Evolutionary conservation across 1,140 invertebrate genomes (phyloP).

Genomic region (Drosophila ohnishii): DNA sequence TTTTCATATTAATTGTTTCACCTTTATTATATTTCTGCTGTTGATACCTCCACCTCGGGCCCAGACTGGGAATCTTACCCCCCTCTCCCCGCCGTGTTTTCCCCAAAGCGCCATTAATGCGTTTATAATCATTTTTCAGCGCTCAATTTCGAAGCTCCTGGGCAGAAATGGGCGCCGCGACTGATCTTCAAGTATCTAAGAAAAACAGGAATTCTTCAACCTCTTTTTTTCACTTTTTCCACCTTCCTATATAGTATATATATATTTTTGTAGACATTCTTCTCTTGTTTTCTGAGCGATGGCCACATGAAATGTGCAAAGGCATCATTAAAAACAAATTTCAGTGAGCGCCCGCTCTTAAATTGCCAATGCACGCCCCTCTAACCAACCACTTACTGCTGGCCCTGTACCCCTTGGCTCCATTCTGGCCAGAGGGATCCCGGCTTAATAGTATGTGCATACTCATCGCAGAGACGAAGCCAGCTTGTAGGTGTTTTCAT

Average conservation of each 20-base stretch:
- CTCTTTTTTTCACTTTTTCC: not conserved
- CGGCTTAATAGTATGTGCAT: slow-evolving; percentile 39
- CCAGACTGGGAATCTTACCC: not conserved
- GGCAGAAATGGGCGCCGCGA: slow-evolving; percentile 20
- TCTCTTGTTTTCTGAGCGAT: slow-evolving; percentile 52
- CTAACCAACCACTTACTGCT: slow-evolving; percentile 5
- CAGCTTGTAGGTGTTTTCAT: slow-evolving; percentile 72
- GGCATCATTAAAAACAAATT: slow-evolving; percentile 79
- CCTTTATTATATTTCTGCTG: slow-evolving; percentile 77
- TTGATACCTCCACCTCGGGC: slow-evolving; percentile 52
- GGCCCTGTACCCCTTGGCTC: not conserved
- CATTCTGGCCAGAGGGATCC: slow-evolving; percentile 9
- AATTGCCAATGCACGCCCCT: slow-evolving; percentile 63
- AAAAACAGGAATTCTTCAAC: slow-evolving; percentile 19
- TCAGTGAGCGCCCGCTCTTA: slow-evolving; percentile 64
- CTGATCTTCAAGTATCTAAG: slow-evolving; percentile 42
- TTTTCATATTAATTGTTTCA: slow-evolving; percentile 79
- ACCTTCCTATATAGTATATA: not conserved
- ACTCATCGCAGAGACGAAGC: not conserved
- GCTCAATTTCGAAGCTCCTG: slow-evolving; percentile 54
- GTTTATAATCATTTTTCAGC: slow-evolving; percentile 80
- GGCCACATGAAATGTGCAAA: slow-evolving; percentile 70
- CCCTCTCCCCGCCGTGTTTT: not conserved
- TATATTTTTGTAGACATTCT: slow-evolving; percentile 11
- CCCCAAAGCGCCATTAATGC: slow-evolving; percentile 73